phyloP scores from a whole-genome alignment of 1,140 invertebrate genomes.

The Lamellibrachia luymesi region DNA sequence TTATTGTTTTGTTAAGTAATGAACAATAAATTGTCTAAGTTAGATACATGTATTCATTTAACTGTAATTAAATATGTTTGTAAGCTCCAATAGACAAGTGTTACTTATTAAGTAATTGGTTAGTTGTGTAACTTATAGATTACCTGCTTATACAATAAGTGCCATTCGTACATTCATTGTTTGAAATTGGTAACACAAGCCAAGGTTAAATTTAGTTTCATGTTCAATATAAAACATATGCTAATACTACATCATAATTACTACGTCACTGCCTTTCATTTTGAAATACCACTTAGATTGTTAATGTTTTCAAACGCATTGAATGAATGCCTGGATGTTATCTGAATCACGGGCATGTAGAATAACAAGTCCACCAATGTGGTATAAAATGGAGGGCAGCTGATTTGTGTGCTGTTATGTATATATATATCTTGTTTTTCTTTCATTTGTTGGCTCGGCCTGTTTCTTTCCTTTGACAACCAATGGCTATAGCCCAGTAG shows the following conservation, averaged over 20 bases:
- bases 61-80: neutral
- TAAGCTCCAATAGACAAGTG: neutral
- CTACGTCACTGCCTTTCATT: neutral
- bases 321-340: neutral
- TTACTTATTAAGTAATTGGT: constrained; percentile 1
- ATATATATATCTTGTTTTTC: neutral
- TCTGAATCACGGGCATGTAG: neutral
- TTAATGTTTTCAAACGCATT: neutral
- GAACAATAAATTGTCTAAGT: constrained; percentile 5
- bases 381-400: neutral
- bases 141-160: neutral
- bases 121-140: neutral
- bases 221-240: neutral
- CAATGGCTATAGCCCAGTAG: neutral
- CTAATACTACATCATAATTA: neutral
- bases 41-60: neutral
- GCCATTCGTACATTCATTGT: neutral
- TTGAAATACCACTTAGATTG: neutral
- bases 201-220: constrained; percentile 1
- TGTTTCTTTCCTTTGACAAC: neutral
- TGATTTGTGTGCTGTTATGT: neutral
- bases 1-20: neutral
- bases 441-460: neutral
- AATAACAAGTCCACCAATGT: neutral
- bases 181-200: neutral